Evolutionary conservation across 1,140 invertebrate species (phyloP).

Genomic region (Heliconius himera): DNA sequence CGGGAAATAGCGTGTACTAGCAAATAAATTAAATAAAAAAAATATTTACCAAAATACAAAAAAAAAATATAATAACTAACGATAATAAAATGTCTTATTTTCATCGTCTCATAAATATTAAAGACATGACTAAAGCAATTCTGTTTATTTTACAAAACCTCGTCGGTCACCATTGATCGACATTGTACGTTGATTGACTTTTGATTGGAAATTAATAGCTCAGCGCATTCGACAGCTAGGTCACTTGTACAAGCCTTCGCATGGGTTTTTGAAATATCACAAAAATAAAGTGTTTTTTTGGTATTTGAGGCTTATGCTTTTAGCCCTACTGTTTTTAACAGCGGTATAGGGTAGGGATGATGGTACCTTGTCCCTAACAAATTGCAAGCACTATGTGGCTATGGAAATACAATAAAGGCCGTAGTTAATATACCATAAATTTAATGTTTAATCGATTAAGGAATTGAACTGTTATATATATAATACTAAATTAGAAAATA

Average conservation of each 20-base stretch:
- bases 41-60: neutral
- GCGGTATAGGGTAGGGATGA: too few species aligned
- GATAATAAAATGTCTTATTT: neutral
- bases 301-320: too few species aligned
- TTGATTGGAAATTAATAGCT: constrained; percentile 34
- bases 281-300: neutral
- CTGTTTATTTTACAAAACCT: constrained; percentile 15
- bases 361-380: too few species aligned
- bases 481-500: too few species aligned
- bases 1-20: too few species aligned
- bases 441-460: too few species aligned
- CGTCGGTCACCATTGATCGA: constrained; percentile 13
- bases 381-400: too few species aligned
- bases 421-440: too few species aligned
- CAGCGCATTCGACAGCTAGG: constrained; percentile 4
- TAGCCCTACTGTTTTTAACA: too few species aligned
- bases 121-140: neutral
- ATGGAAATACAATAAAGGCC: too few species aligned
- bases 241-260: neutral
- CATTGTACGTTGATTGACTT: constrained; percentile 34
- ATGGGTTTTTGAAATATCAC: neutral
- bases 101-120: constrained; percentile 10
- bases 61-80: neutral
- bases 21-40: neutral
- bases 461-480: too few species aligned